These are phyloP conservation scores for Pandion haliaetus DNA, from an alignment of 2,113 vertebrate genomes.

Conservation along the genomic window DNA sequence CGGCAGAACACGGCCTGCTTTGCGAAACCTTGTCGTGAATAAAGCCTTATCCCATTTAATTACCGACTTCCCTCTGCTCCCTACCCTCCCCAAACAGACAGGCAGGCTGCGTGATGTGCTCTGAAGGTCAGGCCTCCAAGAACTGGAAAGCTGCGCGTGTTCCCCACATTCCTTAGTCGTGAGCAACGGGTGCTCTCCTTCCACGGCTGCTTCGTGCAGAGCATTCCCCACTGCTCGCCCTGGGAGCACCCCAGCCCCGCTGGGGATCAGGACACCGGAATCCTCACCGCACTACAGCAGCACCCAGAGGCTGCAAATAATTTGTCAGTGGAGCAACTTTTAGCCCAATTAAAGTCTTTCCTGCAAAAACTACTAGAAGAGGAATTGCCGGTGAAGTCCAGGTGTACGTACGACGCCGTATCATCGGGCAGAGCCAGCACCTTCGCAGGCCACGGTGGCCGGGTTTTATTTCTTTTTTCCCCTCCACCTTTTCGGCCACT, in stretches of 20 bases:
- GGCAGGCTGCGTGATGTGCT: background rate
- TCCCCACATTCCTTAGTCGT: background rate
- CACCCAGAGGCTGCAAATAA: background rate
- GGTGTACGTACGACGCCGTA: background rate
- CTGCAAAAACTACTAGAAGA: background rate
- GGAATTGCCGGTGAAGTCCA: rapidly evolving
- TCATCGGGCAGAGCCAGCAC: background rate
- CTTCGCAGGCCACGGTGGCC: background rate
- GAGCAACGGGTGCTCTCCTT: background rate
- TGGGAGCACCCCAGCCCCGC: background rate
- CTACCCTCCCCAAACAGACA: background rate
- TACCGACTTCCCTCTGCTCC: background rate
- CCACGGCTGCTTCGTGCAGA: background rate
- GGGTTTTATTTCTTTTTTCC: background rate
- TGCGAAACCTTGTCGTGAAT: background rate
- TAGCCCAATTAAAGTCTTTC: background rate
- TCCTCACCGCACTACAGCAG: background rate
- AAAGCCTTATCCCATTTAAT: background rate
- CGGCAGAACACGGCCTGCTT: background rate
- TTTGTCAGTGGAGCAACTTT: background rate
- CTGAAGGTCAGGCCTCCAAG: background rate
- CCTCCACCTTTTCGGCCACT: background rate
- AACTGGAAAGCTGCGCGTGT: rapidly evolving
- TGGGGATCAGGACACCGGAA: background rate
- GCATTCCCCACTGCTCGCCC: background rate